phyloP scores from a whole-genome alignment of 2,797 vertebrate genomes.

The Lophotriccus pileatus region DNA sequence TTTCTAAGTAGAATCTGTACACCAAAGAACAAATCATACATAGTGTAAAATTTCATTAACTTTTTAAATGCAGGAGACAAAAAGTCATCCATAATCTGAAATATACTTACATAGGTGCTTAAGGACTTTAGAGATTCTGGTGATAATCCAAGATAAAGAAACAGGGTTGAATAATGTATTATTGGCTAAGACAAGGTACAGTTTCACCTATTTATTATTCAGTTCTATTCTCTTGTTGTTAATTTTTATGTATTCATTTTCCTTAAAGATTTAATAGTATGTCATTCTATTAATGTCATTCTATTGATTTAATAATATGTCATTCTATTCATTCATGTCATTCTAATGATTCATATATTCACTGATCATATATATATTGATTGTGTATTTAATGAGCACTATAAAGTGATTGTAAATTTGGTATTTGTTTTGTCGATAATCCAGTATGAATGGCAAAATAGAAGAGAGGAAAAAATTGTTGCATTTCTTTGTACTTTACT shows the following conservation, averaged over 20 bases:
- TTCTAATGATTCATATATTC: neutral
- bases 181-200: neutral
- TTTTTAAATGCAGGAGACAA: neutral
- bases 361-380: neutral
- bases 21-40: neutral
- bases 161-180: accelerated
- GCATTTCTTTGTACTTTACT: neutral
- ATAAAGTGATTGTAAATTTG: neutral
- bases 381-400: neutral
- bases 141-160: neutral
- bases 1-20: neutral
- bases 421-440: neutral
- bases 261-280: neutral
- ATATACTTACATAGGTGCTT: neutral
- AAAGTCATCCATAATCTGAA: neutral
- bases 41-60: neutral
- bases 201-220: neutral
- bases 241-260: neutral
- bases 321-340: neutral
- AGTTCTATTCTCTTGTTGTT: neutral
- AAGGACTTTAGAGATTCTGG: neutral
- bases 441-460: neutral
- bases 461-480: neutral
- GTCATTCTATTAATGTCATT: neutral
- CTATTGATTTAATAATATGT: neutral